These are phyloP conservation scores for Pseudomyrmex gracilis DNA, from an alignment of 1,140 invertebrate species.

Conservation along the genomic window DNA sequence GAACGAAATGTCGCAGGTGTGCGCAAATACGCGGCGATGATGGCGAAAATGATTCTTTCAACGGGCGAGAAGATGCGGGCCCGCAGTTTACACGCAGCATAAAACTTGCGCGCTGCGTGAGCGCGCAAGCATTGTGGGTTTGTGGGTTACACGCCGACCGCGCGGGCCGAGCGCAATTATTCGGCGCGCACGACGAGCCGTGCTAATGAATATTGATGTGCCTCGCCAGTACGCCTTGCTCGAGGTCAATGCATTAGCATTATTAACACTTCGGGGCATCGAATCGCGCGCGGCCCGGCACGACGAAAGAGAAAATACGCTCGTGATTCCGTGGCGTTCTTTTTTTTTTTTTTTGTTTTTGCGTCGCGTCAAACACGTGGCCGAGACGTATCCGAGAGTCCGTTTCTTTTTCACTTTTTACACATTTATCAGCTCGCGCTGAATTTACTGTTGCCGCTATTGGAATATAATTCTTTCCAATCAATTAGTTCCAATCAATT, in stretches of 20 bases:
- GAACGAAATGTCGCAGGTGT: slow-evolving; percentile 35
- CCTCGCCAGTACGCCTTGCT: slow-evolving; percentile 50
- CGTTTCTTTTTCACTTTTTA: slow-evolving; percentile 20
- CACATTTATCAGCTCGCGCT: background rate
- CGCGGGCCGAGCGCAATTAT: slow-evolving; percentile 66
- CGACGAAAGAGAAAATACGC: slow-evolving; percentile 48
- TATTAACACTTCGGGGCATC: slow-evolving; percentile 75
- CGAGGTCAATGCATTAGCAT: slow-evolving; percentile 80
- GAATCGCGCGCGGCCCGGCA: background rate
- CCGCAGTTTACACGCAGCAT: slow-evolving; percentile 14
- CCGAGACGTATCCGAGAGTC: background rate
- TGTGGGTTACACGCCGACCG: slow-evolving; percentile 65
- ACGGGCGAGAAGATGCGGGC: background rate
- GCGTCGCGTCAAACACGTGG: slow-evolving; percentile 3
- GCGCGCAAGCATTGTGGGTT: slow-evolving; percentile 60
- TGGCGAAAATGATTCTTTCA: slow-evolving; percentile 18
- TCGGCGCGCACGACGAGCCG: slow-evolving; percentile 64
- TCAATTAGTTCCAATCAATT: background rate
- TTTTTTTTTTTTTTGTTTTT: background rate
- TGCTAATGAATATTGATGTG: slow-evolving; percentile 81
- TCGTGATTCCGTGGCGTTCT: slow-evolving; percentile 11
- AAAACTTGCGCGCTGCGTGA: background rate
- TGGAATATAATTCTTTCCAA: background rate
- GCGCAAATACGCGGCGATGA: slow-evolving; percentile 26
- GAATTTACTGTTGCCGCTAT: background rate